Evolutionary conservation across 2,888 invertebrate species (phyloP).

Genomic region (Tetheella fluctuosa): DNA sequence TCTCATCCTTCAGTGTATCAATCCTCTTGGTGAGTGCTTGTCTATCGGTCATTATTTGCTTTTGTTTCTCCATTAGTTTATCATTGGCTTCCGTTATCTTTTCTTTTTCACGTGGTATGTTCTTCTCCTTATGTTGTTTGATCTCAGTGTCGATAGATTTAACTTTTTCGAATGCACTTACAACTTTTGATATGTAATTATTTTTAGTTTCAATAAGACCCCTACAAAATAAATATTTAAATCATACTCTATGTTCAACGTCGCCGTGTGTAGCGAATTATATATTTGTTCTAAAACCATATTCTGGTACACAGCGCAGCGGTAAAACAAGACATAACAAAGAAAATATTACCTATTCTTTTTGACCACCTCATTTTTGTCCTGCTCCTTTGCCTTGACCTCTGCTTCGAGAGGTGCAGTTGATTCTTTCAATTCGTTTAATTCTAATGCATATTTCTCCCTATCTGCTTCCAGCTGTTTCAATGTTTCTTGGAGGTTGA

Average conservation of each 20-base stretch:
- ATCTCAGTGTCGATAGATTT: conserved; percentile 82
- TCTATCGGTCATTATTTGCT: conserved; percentile 73
- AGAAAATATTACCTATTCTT: conserved; percentile 60
- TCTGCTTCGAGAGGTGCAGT: conserved; percentile 59
- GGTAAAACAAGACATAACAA: background rate
- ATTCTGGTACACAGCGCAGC: background rate
- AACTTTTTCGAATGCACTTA: conserved; percentile 78
- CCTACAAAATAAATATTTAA: conserved; percentile 41
- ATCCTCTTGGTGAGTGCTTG: conserved; percentile 77
- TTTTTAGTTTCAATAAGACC: conserved; percentile 72
- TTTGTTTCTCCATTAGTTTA: conserved; percentile 74
- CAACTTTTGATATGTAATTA: conserved; percentile 66
- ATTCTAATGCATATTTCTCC: conserved; percentile 60
- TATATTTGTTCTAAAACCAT: too few species aligned
- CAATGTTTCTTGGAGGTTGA: conserved; percentile 76
- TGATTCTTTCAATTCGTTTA: conserved; percentile 61
- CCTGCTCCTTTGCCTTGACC: conserved; percentile 62
- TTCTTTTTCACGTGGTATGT: conserved; percentile 81
- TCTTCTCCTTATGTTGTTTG: conserved; percentile 79
- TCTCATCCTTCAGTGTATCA: conserved; percentile 83
- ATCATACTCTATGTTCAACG: background rate
- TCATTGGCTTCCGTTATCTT: conserved; percentile 78
- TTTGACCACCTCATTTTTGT: conserved; percentile 63
- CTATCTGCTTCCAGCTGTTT: conserved; percentile 72
- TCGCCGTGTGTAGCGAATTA: too few species aligned